Conservation (phyloP, 2,888 invertebrate genomes). For the Machimus atricapillus region DNA sequence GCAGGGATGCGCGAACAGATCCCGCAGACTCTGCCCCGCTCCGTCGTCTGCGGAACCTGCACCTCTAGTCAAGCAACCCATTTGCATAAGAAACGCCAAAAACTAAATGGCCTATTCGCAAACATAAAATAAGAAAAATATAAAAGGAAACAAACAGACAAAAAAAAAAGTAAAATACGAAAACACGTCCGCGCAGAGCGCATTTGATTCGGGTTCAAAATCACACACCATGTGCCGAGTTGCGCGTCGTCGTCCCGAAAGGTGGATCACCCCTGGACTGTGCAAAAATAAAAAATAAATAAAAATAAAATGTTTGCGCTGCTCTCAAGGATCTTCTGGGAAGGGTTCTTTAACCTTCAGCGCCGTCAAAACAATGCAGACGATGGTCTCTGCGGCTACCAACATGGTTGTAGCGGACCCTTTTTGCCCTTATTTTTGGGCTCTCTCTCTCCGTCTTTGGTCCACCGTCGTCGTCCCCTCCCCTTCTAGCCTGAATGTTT, state of each 20-base stretch:
- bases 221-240: background rate
- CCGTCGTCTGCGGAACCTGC: background rate
- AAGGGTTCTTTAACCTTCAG: conserved; percentile 49
- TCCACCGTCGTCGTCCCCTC: background rate
- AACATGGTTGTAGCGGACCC: background rate
- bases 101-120: background rate
- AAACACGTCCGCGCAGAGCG: background rate
- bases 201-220: background rate
- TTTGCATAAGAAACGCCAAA: conserved; percentile 17
- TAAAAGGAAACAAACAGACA: background rate
- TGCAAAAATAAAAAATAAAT: too few relatives aligned
- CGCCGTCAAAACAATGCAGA: conserved; percentile 49
- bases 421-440: conserved; percentile 8
- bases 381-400: conserved; percentile 26
- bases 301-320: background rate
- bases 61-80: background rate
- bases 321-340: conserved; percentile 47
- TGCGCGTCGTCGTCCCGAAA: background rate
- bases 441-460: background rate
- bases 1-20: background rate
- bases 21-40: background rate
- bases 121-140: background rate
- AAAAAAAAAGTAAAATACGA: background rate
- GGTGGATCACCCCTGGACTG: conserved; percentile 28
- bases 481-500: background rate